Conservation (phyloP, 64 coral and sea anemone genomes). For the Montipora efflorescens region DNA sequence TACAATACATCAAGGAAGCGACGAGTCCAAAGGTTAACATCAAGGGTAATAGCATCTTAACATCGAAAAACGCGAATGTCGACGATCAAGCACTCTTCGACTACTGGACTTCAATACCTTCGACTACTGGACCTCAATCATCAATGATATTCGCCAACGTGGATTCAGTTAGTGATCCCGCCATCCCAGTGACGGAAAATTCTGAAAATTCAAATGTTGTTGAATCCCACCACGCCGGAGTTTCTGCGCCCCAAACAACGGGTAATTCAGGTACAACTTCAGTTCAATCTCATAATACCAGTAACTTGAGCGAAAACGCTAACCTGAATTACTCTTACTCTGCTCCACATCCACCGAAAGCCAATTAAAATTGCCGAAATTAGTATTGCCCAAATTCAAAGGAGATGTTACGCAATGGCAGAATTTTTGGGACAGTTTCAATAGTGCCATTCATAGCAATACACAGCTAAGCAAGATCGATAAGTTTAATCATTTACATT, state of each 20-base stretch:
- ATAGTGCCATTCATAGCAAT: conserved; percentile 42
- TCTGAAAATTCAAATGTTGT: no score
- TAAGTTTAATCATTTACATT: conserved; percentile 59
- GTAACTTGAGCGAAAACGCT: no score
- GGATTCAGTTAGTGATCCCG: background rate
- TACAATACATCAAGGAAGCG: conserved; percentile 48
- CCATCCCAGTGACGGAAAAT: no score
- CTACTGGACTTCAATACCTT: background rate
- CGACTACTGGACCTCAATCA: background rate
- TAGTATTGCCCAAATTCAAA: conserved; percentile 30
- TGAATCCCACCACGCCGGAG: no score
- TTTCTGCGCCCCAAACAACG: background rate
- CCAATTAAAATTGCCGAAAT: background rate
- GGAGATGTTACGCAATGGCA: conserved; percentile 43
- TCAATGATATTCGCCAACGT: background rate
- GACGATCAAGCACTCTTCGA: background rate
- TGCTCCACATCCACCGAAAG: no score
- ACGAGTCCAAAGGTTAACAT: background rate
- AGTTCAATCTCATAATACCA: no score
- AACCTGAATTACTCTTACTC: no score
- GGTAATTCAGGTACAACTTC: background rate
- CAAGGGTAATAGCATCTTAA: no score
- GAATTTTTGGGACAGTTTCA: conserved; percentile 58
- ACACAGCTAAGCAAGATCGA: no score
- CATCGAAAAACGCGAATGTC: background rate